Conservation (phyloP, 2,797 vertebrate genomes). For the Carapus acus region DNA sequence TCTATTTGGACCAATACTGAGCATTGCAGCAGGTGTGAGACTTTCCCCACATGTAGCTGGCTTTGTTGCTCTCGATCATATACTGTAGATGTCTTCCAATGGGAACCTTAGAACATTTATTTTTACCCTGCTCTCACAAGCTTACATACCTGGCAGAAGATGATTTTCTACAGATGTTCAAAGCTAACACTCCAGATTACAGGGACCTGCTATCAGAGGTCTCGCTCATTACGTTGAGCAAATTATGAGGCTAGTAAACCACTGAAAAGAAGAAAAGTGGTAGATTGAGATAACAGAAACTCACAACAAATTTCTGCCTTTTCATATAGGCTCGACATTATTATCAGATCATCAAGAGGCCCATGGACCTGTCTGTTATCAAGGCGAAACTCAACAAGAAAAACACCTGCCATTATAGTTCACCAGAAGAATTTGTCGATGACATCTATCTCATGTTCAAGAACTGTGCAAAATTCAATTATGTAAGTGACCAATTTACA, state of each 20-base stretch:
- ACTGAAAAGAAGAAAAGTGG: background rate
- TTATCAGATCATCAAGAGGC: constrained; percentile 98
- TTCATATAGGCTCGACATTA: constrained; percentile 88
- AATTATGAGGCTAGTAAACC: background rate
- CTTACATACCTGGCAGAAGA: too few relatives aligned
- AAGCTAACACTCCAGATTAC: too few relatives aligned
- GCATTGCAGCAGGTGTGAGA: too few relatives aligned
- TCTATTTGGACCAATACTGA: too few relatives aligned
- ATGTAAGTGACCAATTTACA: constrained; percentile 74
- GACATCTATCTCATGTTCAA: constrained; percentile 95
- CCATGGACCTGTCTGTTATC: constrained; percentile 94
- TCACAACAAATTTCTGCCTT: constrained; percentile 17
- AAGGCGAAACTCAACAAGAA: constrained; percentile 82
- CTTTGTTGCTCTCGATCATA: too few relatives aligned
- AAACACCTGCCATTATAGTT: constrained; percentile 78
- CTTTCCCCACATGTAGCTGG: too few relatives aligned
- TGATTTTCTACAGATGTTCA: too few relatives aligned
- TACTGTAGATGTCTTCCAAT: too few relatives aligned
- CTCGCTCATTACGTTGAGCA: too few relatives aligned
- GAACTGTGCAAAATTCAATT: constrained; percentile 99
- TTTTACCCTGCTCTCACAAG: too few relatives aligned
- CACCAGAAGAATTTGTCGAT: constrained; percentile 83
- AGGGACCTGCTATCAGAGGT: too few relatives aligned
- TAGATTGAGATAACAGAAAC: background rate
- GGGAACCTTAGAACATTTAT: too few relatives aligned